Conservation (phyloP, 2,797 vertebrate species). For the Notolabrus celidotus region DNA sequence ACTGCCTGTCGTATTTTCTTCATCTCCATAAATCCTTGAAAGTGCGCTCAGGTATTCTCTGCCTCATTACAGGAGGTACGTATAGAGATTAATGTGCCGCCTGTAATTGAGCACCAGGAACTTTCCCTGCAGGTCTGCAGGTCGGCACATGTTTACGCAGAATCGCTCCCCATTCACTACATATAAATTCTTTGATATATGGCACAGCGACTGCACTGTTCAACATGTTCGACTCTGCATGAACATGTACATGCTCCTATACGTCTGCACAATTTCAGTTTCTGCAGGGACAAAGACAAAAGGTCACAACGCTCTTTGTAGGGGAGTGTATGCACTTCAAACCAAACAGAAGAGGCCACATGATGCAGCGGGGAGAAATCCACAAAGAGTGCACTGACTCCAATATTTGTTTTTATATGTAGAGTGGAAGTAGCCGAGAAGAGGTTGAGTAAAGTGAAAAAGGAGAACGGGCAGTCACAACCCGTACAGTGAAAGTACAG, state of each 20-base stretch:
- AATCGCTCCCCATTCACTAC: background rate
- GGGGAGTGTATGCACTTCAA: no score
- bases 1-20: background rate
- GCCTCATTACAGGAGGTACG: background rate
- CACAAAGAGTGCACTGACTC: no score
- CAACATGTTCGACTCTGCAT: slow-evolving; percentile 1
- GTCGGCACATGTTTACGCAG: slow-evolving; percentile 11
- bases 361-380: no score
- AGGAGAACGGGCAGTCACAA: background rate
- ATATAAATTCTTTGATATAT: background rate
- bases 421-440: no score
- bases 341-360: background rate
- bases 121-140: slow-evolving; percentile 8
- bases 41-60: background rate
- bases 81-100: background rate
- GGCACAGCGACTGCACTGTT: background rate
- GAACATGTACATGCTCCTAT: background rate
- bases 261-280: background rate
- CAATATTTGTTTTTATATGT: no score
- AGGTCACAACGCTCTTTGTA: no score
- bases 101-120: slow-evolving; percentile 15
- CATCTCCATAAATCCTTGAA: slow-evolving; percentile 13
- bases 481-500: background rate
- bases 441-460: background rate
- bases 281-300: no score